Evolutionary conservation across 2,797 vertebrate species (phyloP).

Genomic region (Parauchenoglanis punctatus): DNA sequence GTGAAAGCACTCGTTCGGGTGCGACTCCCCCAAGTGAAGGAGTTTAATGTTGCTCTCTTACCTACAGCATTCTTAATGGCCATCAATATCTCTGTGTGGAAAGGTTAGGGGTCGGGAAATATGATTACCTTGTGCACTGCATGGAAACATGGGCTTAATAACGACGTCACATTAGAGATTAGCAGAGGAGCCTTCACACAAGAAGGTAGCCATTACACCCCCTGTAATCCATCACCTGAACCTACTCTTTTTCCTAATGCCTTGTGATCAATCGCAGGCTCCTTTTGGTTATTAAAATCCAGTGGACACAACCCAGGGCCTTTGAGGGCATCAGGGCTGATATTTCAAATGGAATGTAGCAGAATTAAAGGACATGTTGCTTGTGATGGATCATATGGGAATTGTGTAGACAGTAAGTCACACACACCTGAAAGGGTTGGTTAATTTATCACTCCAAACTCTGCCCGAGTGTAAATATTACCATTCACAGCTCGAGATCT

Average conservation of each 20-base stretch:
- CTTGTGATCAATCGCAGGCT: slow-evolving; percentile 52
- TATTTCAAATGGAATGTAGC: slow-evolving; percentile 51
- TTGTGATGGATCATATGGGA: slow-evolving; percentile 53
- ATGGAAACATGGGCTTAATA: slow-evolving; percentile 55
- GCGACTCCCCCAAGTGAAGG: slow-evolving; percentile 3
- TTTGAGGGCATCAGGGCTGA: slow-evolving; percentile 35
- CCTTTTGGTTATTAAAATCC: slow-evolving; percentile 59
- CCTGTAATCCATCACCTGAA: slow-evolving; percentile 58
- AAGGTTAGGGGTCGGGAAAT: slow-evolving; percentile 60
- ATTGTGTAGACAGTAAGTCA: slow-evolving; percentile 44
- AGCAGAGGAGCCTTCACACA: slow-evolving; percentile 29
- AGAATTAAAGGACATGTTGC: slow-evolving; percentile 56
- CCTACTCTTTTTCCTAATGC: slow-evolving; percentile 52
- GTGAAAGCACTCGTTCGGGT: slow-evolving; percentile 44
- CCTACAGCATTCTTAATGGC: slow-evolving; percentile 58
- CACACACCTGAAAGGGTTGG: slow-evolving; percentile 39
- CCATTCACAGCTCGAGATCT: slow-evolving; percentile 35
- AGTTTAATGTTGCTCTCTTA: slow-evolving; percentile 48
- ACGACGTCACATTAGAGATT: slow-evolving; percentile 52
- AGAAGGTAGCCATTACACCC: slow-evolving; percentile 47
- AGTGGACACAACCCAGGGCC: slow-evolving; percentile 47
- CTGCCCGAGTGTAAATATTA: slow-evolving; percentile 38
- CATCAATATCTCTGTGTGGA: slow-evolving; percentile 53
- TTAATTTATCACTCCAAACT: slow-evolving; percentile 52
- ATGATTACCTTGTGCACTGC: slow-evolving; percentile 54